phyloP scores from a whole-genome alignment of 2,113 vertebrate species.

The Zosterops lateralis region DNA sequence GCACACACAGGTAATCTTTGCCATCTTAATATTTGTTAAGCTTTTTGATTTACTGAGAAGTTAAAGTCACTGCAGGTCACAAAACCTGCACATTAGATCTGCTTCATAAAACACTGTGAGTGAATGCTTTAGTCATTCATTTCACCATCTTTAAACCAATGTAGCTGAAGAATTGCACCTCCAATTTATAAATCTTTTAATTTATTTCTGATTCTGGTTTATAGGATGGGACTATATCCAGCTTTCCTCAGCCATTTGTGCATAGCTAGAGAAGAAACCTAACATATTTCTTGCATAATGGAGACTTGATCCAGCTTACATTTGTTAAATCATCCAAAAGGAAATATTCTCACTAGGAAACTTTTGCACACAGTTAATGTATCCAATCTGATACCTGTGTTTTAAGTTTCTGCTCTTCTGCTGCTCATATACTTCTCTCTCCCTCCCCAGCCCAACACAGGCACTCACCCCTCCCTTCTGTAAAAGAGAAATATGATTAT shows the following conservation, averaged over 20 bases:
- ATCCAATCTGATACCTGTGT: neutral
- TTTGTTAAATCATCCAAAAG: slow-evolving; percentile 56
- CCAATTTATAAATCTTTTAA: slow-evolving; percentile 74
- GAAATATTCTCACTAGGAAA: slow-evolving; percentile 42
- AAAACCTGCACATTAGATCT: slow-evolving; percentile 76
- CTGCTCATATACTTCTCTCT: neutral
- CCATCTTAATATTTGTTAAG: slow-evolving; percentile 81
- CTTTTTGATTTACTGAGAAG: slow-evolving; percentile 78
- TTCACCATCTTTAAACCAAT: slow-evolving; percentile 72
- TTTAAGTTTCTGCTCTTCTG: neutral
- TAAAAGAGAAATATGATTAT: neutral
- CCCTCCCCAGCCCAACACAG: too few species aligned
- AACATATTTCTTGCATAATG: slow-evolving; percentile 35
- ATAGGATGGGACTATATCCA: slow-evolving; percentile 41
- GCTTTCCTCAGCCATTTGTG: slow-evolving; percentile 48
- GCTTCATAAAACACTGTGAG: slow-evolving; percentile 74
- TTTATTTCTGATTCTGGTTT: slow-evolving; percentile 72
- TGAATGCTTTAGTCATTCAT: slow-evolving; percentile 70
- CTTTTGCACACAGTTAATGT: neutral
- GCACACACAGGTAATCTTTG: slow-evolving; percentile 72
- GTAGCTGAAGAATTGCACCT: slow-evolving; percentile 74
- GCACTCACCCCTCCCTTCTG: neutral
- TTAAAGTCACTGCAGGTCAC: slow-evolving; percentile 74
- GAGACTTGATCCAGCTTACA: slow-evolving; percentile 36
- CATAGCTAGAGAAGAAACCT: slow-evolving; percentile 48